A percentile compares a stretch with the other conserved stretches of the same genome.
Evolutionary conservation across 2,797 vertebrate genomes (phyloP).

Genomic region (Tenualosa ilisha): DNA sequence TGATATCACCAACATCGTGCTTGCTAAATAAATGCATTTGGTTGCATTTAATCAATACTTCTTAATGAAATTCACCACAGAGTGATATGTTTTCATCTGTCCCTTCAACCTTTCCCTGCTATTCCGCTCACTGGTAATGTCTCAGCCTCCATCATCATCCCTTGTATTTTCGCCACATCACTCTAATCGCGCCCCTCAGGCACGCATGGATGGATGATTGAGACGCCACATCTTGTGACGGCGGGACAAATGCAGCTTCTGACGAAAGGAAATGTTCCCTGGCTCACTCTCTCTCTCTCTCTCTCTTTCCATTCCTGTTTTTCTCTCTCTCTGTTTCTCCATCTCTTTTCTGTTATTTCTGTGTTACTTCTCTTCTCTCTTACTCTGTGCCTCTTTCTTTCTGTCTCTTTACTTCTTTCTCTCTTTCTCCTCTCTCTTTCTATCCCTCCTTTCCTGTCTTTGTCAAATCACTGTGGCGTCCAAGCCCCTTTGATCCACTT

Average conservation of each 20-base stretch:
- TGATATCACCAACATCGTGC: neutral
- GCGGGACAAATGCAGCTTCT: slow-evolving; percentile 45
- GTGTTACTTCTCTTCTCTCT: neutral
- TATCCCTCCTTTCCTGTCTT: neutral
- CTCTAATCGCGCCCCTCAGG: neutral
- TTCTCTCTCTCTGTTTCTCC: neutral
- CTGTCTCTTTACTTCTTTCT: neutral
- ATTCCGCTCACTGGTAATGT: neutral
- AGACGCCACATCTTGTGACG: slow-evolving; percentile 43
- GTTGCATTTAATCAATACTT: neutral
- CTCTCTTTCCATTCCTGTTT: neutral
- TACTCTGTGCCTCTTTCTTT: too few relatives aligned
- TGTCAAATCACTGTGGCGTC: neutral
- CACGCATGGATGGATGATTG: slow-evolving; percentile 46
- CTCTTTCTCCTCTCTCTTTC: slow-evolving; percentile 14
- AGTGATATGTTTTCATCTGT: neutral
- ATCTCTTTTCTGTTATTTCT: neutral
- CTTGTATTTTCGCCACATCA: neutral
- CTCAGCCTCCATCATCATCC: neutral
- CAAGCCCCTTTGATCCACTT: neutral
- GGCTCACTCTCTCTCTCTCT: neutral
- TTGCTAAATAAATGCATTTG: neutral
- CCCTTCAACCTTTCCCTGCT: neutral
- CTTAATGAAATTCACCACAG: neutral
- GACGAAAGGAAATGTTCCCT: slow-evolving; percentile 38